A percentile compares a stretch with the other conserved stretches of the same genome.
phyloP scores from a whole-genome alignment of 2,888 invertebrate genomes.

The Caenorhabditis uteleia region DNA sequence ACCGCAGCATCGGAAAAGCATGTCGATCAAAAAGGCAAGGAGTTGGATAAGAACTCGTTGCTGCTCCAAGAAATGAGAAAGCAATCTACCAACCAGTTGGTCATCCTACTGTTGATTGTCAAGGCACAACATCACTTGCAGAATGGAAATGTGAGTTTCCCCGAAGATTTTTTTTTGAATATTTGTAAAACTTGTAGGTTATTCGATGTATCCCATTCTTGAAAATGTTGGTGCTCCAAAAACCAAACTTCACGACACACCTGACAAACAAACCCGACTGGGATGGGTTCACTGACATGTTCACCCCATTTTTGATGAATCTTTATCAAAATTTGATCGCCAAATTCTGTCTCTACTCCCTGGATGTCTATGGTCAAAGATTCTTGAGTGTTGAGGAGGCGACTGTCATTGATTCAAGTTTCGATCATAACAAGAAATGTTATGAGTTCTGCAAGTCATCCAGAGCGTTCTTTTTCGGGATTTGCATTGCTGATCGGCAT shows the following conservation, averaged over 20 bases:
- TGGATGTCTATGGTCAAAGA: conserved; percentile 8
- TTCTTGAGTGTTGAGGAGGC: background rate
- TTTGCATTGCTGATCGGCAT: conserved; percentile 11
- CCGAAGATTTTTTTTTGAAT: background rate
- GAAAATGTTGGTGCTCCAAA: conserved; percentile 3
- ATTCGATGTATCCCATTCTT: conserved; percentile 25
- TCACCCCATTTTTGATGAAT: too few relatives aligned
- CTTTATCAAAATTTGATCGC: conserved; percentile 13
- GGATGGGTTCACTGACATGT: too few relatives aligned
- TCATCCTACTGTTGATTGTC: conserved; percentile 16
- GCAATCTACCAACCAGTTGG: conserved; percentile 15
- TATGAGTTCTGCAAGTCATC: too few relatives aligned
- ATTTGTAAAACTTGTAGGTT: conserved; percentile 2
- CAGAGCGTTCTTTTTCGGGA: conserved; percentile 23
- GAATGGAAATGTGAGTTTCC: conserved; percentile 30
- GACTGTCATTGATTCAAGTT: too few relatives aligned
- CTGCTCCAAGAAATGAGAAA: conserved; percentile 22
- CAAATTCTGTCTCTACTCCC: conserved; percentile 19
- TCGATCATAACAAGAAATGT: too few relatives aligned
- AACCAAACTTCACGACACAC: background rate
- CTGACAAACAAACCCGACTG: background rate
- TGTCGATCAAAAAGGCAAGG: background rate
- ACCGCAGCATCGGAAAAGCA: too few relatives aligned
- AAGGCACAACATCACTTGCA: conserved; percentile 18
- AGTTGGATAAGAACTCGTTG: background rate